These are phyloP conservation scores for Polydesmus complanatus DNA, from an alignment of 2,888 invertebrate genomes.

Conservation along the genomic window DNA sequence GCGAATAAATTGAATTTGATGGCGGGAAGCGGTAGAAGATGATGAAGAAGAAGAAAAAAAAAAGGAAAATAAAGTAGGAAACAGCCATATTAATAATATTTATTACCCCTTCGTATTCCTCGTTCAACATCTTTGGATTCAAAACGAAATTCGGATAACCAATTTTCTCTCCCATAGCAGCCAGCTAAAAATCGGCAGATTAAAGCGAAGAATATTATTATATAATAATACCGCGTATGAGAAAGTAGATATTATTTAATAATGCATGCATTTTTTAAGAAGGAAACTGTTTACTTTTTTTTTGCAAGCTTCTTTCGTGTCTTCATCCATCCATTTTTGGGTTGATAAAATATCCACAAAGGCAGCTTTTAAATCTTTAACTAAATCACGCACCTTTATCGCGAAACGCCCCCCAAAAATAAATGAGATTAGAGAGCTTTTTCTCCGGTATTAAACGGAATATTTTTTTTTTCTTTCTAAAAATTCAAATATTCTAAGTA, in stretches of 20 bases:
- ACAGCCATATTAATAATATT: neutral
- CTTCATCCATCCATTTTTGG: constrained; percentile 17
- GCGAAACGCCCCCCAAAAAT: too few relatives aligned
- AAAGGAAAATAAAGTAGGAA: neutral
- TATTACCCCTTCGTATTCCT: constrained; percentile 18
- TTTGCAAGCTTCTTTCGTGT: constrained; percentile 16
- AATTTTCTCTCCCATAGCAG: constrained; percentile 21
- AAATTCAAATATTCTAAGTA: too few relatives aligned
- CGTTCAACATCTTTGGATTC: constrained; percentile 14
- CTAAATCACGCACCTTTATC: neutral
- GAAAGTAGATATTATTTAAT: neutral
- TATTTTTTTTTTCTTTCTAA: too few relatives aligned
- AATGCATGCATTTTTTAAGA: neutral
- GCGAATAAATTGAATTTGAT: neutral
- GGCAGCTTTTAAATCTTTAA: constrained; percentile 13
- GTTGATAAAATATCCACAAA: constrained; percentile 12
- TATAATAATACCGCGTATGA: neutral
- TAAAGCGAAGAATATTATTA: neutral
- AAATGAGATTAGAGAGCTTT: too few relatives aligned
- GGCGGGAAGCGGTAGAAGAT: neutral
- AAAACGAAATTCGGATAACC: constrained; percentile 19
- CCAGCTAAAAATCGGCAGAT: constrained; percentile 12
- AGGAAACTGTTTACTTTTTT: constrained; percentile 19
- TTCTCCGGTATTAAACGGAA: too few relatives aligned
- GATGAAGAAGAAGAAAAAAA: neutral